Percentiles rank a stretch among this genome's conserved stretches.
Conservation (phyloP, 2,888 invertebrate species). For the Cactoblastis cactorum region DNA sequence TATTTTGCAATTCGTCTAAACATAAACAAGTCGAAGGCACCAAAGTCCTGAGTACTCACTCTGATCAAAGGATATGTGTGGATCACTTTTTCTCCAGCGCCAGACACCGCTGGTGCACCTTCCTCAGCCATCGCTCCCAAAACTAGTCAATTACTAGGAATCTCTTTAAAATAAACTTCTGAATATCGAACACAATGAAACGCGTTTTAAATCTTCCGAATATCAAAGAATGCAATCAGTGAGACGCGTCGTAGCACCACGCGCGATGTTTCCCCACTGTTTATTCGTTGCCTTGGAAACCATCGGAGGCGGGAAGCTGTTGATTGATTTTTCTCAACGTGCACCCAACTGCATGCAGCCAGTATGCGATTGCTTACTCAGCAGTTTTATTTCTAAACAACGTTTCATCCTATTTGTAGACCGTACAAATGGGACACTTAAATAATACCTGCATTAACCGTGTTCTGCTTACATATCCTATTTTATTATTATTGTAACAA, state of each 20-base stretch:
- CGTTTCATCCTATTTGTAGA: too few relatives aligned
- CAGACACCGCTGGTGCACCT: slow-evolving; percentile 36
- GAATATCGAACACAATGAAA: too few relatives aligned
- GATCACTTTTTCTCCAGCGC: slow-evolving; percentile 82
- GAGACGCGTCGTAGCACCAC: slow-evolving; percentile 33
- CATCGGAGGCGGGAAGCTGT: slow-evolving; percentile 62
- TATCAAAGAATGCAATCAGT: slow-evolving; percentile 14
- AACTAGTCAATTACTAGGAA: slow-evolving; percentile 21
- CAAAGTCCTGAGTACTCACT: slow-evolving; percentile 60
- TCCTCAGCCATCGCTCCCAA: slow-evolving; percentile 59
- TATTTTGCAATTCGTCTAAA: not conserved
- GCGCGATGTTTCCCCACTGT: slow-evolving; percentile 64
- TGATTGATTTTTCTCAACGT: slow-evolving; percentile 73
- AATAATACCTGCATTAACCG: too few relatives aligned
- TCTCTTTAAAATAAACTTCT: too few relatives aligned
- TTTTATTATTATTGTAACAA: too few relatives aligned
- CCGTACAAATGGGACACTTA: too few relatives aligned
- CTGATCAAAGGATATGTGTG: slow-evolving; percentile 91
- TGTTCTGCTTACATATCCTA: too few relatives aligned
- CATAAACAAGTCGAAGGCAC: not conserved
- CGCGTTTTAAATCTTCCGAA: slow-evolving; percentile 3
- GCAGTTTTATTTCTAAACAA: slow-evolving; percentile 12
- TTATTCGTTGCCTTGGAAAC: slow-evolving; percentile 74
- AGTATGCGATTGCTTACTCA: slow-evolving; percentile 21
- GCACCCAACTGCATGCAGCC: slow-evolving; percentile 30